Conservation (phyloP, 1,140 invertebrate genomes). For the Pectinophora gossypiella region DNA sequence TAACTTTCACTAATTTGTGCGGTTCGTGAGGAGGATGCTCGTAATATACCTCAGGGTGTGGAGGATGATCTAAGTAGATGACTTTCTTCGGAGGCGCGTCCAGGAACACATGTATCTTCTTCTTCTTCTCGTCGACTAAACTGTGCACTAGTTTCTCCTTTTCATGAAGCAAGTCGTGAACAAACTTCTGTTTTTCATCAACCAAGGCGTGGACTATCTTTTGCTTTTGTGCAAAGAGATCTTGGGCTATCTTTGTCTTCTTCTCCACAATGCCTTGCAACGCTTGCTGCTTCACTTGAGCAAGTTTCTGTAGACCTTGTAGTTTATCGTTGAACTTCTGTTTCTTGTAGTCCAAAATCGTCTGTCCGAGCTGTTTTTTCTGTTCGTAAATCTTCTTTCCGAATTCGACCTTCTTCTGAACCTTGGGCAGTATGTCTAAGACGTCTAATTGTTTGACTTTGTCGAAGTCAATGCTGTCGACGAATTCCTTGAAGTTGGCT, state of each 20-base stretch:
- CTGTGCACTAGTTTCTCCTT: neutral
- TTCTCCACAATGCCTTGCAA: neutral
- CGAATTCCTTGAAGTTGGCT: slow-evolving; percentile 37
- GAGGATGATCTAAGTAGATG: neutral
- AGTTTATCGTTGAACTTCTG: neutral
- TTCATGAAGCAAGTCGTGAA: neutral
- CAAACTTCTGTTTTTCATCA: neutral
- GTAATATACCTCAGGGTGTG: neutral
- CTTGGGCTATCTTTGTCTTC: neutral
- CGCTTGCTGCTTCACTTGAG: neutral
- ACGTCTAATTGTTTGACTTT: slow-evolving; percentile 42
- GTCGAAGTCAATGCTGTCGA: slow-evolving; percentile 42
- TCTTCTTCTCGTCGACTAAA: neutral
- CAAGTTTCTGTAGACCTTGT: neutral
- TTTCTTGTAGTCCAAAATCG: neutral
- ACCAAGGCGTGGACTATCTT: neutral
- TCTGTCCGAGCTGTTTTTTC: neutral
- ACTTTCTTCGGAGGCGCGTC: neutral
- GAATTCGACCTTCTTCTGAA: slow-evolving; percentile 9
- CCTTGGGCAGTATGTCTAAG: slow-evolving; percentile 29
- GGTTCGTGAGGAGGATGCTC: neutral
- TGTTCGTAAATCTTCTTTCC: neutral
- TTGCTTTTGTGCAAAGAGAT: neutral
- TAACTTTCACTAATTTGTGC: neutral
- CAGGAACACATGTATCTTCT: neutral